phyloP scores from a whole-genome alignment of 2,888 invertebrate species.

The Alcis repandata region DNA sequence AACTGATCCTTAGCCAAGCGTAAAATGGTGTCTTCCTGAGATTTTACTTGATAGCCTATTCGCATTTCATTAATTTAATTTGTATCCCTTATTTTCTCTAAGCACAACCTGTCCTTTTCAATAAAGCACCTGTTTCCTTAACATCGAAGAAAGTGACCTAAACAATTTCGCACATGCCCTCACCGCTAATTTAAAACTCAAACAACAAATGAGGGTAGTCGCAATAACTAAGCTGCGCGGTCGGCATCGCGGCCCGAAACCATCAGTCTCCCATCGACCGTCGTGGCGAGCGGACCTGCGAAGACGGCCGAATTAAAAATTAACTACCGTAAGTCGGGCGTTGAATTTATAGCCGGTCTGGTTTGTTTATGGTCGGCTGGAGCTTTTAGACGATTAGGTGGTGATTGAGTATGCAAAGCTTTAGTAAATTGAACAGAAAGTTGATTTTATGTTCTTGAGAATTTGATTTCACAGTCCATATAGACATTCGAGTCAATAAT shows the following conservation, averaged over 20 bases:
- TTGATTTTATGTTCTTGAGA: conserved; percentile 10
- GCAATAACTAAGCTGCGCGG: conserved; percentile 79
- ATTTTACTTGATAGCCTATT: too few species aligned
- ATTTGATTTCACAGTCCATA: neutral
- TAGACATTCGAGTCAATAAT: too few species aligned
- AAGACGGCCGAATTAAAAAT: conserved; percentile 78
- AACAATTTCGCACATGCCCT: conserved; percentile 51
- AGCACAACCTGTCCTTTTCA: conserved; percentile 7
- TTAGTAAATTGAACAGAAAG: conserved; percentile 23
- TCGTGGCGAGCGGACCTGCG: conserved; percentile 67
- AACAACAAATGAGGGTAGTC: conserved; percentile 82
- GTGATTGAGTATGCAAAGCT: conserved; percentile 56
- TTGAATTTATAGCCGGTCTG: conserved; percentile 72
- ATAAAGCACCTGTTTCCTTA: conserved; percentile 32
- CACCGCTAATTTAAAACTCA: conserved; percentile 78
- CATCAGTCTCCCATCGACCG: conserved; percentile 80
- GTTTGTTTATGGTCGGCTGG: conserved; percentile 71
- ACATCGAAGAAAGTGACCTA: conserved; percentile 53
- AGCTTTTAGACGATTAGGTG: conserved; percentile 75
- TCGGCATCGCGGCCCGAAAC: conserved; percentile 65
- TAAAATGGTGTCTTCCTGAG: too few species aligned
- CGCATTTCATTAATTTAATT: too few species aligned
- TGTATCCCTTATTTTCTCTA: neutral
- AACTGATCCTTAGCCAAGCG: too few species aligned
- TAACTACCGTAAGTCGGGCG: conserved; percentile 68